Evolutionary conservation across 2,113 vertebrate species (phyloP).

Genomic region (Oncorhynchus clarkii): DNA sequence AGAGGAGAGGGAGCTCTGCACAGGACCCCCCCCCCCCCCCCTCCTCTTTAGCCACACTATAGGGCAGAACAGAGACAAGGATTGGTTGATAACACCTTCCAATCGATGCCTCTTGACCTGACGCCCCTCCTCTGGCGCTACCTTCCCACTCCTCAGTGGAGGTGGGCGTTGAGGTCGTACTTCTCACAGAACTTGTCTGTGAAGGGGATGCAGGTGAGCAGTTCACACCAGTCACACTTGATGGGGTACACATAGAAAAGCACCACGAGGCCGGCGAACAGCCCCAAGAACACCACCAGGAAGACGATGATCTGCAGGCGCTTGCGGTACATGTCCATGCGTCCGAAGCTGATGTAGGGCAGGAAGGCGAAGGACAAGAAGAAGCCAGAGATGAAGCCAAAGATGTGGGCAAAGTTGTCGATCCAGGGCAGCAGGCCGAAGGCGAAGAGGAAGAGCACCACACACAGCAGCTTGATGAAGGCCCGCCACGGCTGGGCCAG

Average conservation of each 20-base stretch:
- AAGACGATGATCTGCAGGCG: constrained; percentile 95
- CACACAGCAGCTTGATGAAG: constrained; percentile 91
- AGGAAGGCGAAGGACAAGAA: constrained; percentile 97
- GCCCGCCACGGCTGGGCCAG: constrained; percentile 94
- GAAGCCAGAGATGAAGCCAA: constrained; percentile 93
- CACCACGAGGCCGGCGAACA: constrained; percentile 92
- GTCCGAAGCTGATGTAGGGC: constrained; percentile 97
- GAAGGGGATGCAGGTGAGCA: constrained; percentile 97
- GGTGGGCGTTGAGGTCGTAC: constrained; percentile 95
- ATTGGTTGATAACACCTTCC: constrained; percentile 19
- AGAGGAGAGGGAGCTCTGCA: constrained; percentile 21
- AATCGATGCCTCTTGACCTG: constrained; percentile 32
- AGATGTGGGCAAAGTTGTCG: constrained; percentile 97
- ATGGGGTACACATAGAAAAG: constrained; percentile 95
- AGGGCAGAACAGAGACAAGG: constrained; percentile 27
- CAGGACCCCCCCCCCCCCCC: constrained; percentile 16
- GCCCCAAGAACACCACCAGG: constrained; percentile 89
- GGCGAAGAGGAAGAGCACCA: constrained; percentile 95
- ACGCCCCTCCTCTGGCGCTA: constrained; percentile 23
- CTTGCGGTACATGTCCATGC: constrained; percentile 95
- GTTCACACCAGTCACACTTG: constrained; percentile 95
- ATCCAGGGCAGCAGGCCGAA: constrained; percentile 98
- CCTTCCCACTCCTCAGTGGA: constrained; percentile 77
- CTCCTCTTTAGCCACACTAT: constrained; percentile 9
- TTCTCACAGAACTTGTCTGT: constrained; percentile 99